Percentiles rank a stretch among this genome's conserved stretches.
These are phyloP conservation scores for Amitus sp. DNA, from an alignment of 2,888 invertebrate genomes.

Conservation along the genomic window DNA sequence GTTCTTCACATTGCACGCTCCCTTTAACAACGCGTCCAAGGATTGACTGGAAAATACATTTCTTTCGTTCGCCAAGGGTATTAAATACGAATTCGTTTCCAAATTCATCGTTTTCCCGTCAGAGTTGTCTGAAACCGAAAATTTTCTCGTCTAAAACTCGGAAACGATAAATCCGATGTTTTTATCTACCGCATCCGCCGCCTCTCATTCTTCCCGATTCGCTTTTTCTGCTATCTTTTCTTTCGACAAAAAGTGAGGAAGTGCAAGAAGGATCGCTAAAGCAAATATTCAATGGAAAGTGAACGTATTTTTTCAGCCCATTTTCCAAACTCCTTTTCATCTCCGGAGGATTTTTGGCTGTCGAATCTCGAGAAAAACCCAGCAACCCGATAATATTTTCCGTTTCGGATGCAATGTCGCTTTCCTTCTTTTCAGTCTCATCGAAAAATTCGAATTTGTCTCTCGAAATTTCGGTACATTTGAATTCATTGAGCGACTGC, in stretches of 20 bases:
- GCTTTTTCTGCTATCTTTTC: constrained; percentile 12
- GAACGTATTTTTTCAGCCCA: neutral
- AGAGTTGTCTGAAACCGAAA: no score
- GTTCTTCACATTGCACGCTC: constrained; percentile 26
- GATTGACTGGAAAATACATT: neutral
- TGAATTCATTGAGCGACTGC: constrained; percentile 46
- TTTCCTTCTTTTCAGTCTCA: constrained; percentile 11
- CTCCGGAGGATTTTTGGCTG: no score
- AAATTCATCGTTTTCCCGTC: neutral
- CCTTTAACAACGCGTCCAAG: constrained; percentile 34
- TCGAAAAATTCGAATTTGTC: constrained; percentile 4
- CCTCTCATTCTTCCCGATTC: constrained; percentile 43
- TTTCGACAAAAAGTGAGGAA: constrained; percentile 28
- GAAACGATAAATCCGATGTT: constrained; percentile 1
- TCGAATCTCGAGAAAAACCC: constrained; percentile 43
- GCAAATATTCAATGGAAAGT: constrained; percentile 6
- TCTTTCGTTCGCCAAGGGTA: neutral
- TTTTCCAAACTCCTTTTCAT: constrained; percentile 38
- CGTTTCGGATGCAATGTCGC: constrained; percentile 18
- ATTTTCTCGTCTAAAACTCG: neutral
- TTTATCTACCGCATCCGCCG: constrained; percentile 40
- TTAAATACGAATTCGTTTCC: neutral
- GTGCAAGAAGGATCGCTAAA: constrained; percentile 17
- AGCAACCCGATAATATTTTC: constrained; percentile 43
- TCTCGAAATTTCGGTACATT: constrained; percentile 38